phyloP scores from a whole-genome alignment of 2,888 invertebrate species.

The Andrena trimmerana region DNA sequence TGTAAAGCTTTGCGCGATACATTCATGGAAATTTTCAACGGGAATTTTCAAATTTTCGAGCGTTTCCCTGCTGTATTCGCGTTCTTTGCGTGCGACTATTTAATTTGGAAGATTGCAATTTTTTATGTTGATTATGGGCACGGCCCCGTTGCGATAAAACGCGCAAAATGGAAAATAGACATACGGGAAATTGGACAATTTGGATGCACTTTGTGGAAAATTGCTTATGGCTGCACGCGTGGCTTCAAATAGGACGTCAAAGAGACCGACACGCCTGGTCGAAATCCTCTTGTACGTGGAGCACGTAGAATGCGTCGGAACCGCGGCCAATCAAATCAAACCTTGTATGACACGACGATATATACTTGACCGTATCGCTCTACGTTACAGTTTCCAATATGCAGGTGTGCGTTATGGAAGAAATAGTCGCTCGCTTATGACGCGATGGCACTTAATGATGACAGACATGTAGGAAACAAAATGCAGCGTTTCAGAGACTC shows the following conservation, averaged over 20 bases:
- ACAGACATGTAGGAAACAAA: background rate
- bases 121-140: too few relatives aligned
- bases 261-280: conserved; percentile 43
- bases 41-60: background rate
- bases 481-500: background rate
- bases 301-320: conserved; percentile 41
- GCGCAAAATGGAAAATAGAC: background rate
- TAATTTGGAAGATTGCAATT: background rate
- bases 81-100: background rate
- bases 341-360: conserved; percentile 44
- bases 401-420: background rate
- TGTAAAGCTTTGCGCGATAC: too few relatives aligned
- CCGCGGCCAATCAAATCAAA: conserved; percentile 55
- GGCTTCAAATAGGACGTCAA: conserved; percentile 50
- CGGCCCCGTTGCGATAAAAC: background rate
- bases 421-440: background rate
- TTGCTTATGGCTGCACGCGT: conserved; percentile 45
- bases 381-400: conserved; percentile 23
- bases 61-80: background rate
- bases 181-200: conserved; percentile 32
- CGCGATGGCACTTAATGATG: background rate
- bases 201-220: conserved; percentile 38
- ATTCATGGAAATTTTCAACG: background rate
- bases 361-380: conserved; percentile 26
- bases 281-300: conserved; percentile 40